Base-by-base conservation (phyloP, 2,113 vertebrate species). In the Abramis brama region DNA sequence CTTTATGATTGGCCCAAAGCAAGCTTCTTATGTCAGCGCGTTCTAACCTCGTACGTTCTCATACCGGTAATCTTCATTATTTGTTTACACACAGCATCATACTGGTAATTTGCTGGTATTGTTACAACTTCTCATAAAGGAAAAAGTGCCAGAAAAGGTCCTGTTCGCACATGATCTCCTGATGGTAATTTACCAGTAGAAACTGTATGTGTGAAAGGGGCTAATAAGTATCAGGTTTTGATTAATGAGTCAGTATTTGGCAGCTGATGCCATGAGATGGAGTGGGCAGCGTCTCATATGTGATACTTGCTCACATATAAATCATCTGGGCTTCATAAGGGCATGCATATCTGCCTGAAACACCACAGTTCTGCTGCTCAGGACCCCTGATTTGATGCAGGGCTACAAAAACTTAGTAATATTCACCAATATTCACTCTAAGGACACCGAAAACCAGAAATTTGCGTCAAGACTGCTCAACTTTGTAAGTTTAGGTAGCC, bases 321-420 rank as follows among this genome's bases (percentile, higher is more conserved):
- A 71, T 39, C 33, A 23, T 39, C 33, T 39, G 33, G 33, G 33
- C 1, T 4, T 70, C 66, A 70, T 57, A 7, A 57, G 52, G 5
- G 52, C 19, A 57, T 5, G 33, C 68, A 5, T 96, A 96, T 97
- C 91, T 97, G 95, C 92, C 96, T 96, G 90, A 95, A 96, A 90
- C 97, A 95, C 94, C 23, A 25, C 36, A 74, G 7, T 70, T 36
- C 39, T 47, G 39, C 43, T 74, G 36, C 21, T 74, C 25, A 45
- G 36, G 71, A 74, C 39, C 39, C n/a, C 21, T 12, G 23, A 74
- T 33, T 36, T 68, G 64, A 36, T 68, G 15, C 6, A 19, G 64
- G 64, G 6, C 30, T 52, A 52, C 15, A 52, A 5, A 52, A 52
- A 52, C 1, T 6, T 4, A 17, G 15, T 17, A 43, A 43, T 6